Evolutionary conservation across 2,888 invertebrate species (phyloP).

Genomic region (Papilio demoleus): DNA sequence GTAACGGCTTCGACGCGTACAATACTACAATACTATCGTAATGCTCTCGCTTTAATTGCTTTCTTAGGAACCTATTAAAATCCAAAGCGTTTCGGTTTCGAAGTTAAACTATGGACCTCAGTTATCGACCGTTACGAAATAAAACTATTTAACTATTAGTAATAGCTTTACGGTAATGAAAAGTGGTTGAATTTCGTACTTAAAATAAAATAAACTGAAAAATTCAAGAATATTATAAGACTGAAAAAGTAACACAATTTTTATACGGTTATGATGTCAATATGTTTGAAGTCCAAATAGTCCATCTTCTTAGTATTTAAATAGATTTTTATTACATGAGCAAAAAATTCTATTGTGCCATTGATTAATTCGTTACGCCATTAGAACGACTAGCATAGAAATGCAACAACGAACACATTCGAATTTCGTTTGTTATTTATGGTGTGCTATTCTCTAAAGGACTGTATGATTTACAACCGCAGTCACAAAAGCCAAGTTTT

Average conservation of each 20-base stretch:
- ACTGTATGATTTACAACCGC: slow-evolving; percentile 80
- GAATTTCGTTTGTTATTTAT: slow-evolving; percentile 79
- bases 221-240: too few species aligned
- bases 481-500: slow-evolving; percentile 78
- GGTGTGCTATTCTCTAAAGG: slow-evolving; percentile 79
- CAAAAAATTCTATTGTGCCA: slow-evolving; percentile 69
- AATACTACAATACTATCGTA: slow-evolving; percentile 81
- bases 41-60: slow-evolving; percentile 77
- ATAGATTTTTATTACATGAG: slow-evolving; percentile 38
- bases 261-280: too few species aligned
- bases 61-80: slow-evolving; percentile 79
- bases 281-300: background rate
- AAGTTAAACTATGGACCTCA: slow-evolving; percentile 62
- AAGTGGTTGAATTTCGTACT: background rate
- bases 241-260: background rate
- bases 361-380: slow-evolving; percentile 79
- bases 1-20: slow-evolving; percentile 77
- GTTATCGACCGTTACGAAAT: slow-evolving; percentile 67
- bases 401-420: slow-evolving; percentile 67
- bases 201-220: too few species aligned
- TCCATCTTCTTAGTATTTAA: slow-evolving; percentile 10
- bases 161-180: slow-evolving; percentile 49
- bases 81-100: slow-evolving; percentile 70
- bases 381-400: slow-evolving; percentile 72
- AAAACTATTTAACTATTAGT: slow-evolving; percentile 50